Base-by-base conservation (phyloP, 2,113 vertebrate species). In the Cyprinodon tularosa region DNA sequence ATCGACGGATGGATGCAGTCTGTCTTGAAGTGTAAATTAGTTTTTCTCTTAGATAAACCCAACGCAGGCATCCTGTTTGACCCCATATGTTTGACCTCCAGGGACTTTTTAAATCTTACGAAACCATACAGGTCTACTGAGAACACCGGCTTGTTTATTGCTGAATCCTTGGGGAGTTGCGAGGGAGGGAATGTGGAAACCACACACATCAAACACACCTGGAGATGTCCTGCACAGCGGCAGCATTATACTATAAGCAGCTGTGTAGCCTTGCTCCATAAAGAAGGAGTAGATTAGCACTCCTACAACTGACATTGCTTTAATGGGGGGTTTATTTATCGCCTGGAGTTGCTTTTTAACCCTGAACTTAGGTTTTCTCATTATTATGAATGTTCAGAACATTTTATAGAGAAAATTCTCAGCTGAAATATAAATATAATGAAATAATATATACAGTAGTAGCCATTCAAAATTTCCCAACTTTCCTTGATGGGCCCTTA, bases 211-310 rank as follows among this genome's bases (percentile, higher is more conserved):
- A 80, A 74, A 78, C 72, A 73, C 84, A 71, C 81, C 71, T 68
- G 86, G 76, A 86, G 73, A 74, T 76, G 70, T 66, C 57, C 68
- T 40, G 81, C 69, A 91, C 90, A 92, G 90, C 81, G 77, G 68
- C 71, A 45, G 85, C 87, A 89, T 92, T 93, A 89, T 92, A 11
- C 77, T 45, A 71, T 62, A 76, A 85, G 86, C 88, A 86, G 85
- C 83, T 74, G 64, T 79, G 80, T 76, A 42, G 83, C 76, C 57
- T 74, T 22, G 67, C 50, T 1, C 68, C 71, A 50, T 65, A 76
- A 38, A 13, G 74, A 42, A 7, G 20, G 81, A 69, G 64, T 73
- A 74, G 64, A 38, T 53, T 71, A 83, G 65, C 77, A 63, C 75
- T 72, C n/a, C 59, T 37, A 60, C 38, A 36, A 69, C 50, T 5